Percentiles rank a stretch among this genome's conserved stretches.
Evolutionary conservation across 2,797 vertebrate species (phyloP).

Genomic region (Sebastolobus alascanus): DNA sequence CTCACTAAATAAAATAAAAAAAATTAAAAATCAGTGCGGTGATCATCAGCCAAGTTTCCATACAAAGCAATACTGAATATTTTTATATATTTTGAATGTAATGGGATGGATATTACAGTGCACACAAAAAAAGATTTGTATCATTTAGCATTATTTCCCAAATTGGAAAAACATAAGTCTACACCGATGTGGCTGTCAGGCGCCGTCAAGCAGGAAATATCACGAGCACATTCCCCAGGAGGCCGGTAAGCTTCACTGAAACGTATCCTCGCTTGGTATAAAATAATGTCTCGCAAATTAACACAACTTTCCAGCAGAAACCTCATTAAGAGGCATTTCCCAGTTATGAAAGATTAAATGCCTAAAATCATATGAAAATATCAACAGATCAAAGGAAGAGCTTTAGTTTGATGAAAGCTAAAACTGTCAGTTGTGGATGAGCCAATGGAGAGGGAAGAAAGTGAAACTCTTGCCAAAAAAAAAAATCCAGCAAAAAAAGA

Average conservation of each 20-base stretch:
- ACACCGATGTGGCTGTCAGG: constrained; percentile 32
- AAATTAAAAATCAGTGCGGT: constrained; percentile 8
- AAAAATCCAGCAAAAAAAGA: constrained; percentile 31
- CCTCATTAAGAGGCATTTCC: constrained; percentile 69
- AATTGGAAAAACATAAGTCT: constrained; percentile 28
- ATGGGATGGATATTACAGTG: background rate
- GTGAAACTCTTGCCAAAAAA: constrained; percentile 73
- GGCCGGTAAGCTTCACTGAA: constrained; percentile 36
- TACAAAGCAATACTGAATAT: constrained; percentile 13
- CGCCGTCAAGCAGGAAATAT: constrained; percentile 36
- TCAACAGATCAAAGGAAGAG: constrained; percentile 75
- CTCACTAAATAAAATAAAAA: constrained; percentile 29
- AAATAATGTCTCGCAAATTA: constrained; percentile 67
- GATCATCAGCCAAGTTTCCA: constrained; percentile 25
- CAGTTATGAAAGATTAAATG: constrained; percentile 72
- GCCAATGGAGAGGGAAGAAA: constrained; percentile 71
- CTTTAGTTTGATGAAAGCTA: constrained; percentile 70
- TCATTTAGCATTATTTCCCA: constrained; percentile 24
- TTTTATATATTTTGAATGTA: constrained; percentile 8
- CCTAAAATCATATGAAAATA: constrained; percentile 71
- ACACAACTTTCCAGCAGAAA: constrained; percentile 66
- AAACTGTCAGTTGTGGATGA: constrained; percentile 76
- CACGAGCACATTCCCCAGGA: constrained; percentile 28
- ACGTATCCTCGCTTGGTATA: constrained; percentile 38
- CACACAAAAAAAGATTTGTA: background rate